These are phyloP conservation scores for Apeira syringaria DNA, from an alignment of 2,888 invertebrate genomes.

Conservation along the genomic window DNA sequence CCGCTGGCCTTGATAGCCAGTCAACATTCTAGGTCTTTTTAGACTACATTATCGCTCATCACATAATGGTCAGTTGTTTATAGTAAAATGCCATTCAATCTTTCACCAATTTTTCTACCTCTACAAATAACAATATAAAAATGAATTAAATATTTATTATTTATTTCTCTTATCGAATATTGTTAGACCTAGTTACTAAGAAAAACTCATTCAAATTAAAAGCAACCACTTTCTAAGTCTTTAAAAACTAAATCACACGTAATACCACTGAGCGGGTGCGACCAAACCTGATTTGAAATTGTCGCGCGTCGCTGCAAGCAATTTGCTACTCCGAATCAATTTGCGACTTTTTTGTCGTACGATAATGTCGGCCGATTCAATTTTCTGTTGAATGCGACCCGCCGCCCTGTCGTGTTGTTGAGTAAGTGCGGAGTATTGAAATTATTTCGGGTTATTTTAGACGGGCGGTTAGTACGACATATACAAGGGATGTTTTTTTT, in stretches of 20 bases:
- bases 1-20: too few species aligned
- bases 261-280: conserved; percentile 36
- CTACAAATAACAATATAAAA: too few species aligned
- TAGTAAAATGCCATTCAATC: too few species aligned
- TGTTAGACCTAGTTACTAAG: too few species aligned
- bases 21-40: too few species aligned
- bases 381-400: conserved; percentile 47
- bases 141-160: too few species aligned
- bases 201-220: background rate
- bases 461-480: too few species aligned
- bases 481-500: too few species aligned
- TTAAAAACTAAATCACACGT: conserved; percentile 26
- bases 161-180: too few species aligned
- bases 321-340: conserved; percentile 79
- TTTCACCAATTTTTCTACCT: too few species aligned
- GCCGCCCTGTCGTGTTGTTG: conserved; percentile 29
- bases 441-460: conserved; percentile 18
- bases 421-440: conserved; percentile 24
- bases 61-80: too few species aligned
- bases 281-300: conserved; percentile 34
- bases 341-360: conserved; percentile 69
- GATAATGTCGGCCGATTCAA: conserved; percentile 70
- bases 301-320: conserved; percentile 45
- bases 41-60: too few species aligned
- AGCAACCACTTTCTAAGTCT: conserved; percentile 35